Base-by-base conservation (phyloP, 2,797 vertebrate species). In the Mallotus villosus region DNA sequence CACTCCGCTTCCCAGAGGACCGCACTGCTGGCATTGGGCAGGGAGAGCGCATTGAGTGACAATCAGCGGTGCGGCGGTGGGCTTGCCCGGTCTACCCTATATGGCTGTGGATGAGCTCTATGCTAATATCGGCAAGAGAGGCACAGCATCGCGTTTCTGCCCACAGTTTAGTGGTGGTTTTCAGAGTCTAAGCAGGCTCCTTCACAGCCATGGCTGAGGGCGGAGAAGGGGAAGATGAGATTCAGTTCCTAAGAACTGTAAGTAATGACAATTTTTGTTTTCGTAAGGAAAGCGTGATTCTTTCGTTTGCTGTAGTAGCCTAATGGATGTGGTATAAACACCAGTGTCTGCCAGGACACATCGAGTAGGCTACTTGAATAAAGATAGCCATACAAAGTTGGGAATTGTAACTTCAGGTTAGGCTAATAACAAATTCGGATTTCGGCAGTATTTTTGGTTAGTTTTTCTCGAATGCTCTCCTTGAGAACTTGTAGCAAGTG, bases 191-290 rank as follows among this genome's bases (percentile, higher is more conserved):
- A 93, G 94, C 93, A 90, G 94, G 92, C 93, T 94, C 93, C 92
- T 94, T 90, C 91, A 88, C 91, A 96, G 94, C 95, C 94, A 98
- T 98, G 97, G 95, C 96, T 93, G 97, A 98, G 92, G 96, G 91
- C 87, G 94, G 93, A 90, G 97, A 98, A 95, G 95, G 94, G 78
- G 97, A 99, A 91, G 96, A 99, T 92, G 97, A 99, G 90, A 98
- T 98, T 91, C 97, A 99, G 93, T 98, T 99, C 91, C 92, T 99
- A 86, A 93, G 97, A 93, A 98, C 97, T 92, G 97, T 99, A 92
- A 99, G 97, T 98, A 94, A 86, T 67, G 68, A 73, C 21, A 1
- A 4, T 63, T 72, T 66, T 76, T 9, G 58, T 74, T 68, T 34
- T 63, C 37, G 9, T 57, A 34, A 74, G 12, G 21, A 70, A 72